A percentile compares a stretch with the other conserved stretches of the same genome.
phyloP scores from a whole-genome alignment of 2,888 invertebrate species.

The Lasius fuliginosus region DNA sequence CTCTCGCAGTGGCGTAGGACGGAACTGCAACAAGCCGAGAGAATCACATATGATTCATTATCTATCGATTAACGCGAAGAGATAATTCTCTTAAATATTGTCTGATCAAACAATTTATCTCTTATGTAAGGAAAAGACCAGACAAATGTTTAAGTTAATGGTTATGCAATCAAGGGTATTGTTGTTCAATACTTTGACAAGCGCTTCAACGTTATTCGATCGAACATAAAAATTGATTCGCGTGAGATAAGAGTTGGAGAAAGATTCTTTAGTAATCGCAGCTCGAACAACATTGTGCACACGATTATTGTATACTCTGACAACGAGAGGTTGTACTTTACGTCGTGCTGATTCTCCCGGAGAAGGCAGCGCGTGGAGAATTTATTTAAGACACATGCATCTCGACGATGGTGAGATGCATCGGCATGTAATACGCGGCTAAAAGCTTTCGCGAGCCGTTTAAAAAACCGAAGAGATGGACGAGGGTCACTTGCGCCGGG shows the following conservation, averaged over 20 bases:
- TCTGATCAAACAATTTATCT: not conserved
- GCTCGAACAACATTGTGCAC: not conserved
- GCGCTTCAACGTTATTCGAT: not conserved
- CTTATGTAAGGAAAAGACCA: not conserved
- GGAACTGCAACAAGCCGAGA: not conserved
- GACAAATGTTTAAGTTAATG: not conserved
- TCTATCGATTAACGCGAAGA: slow-evolving; percentile 24
- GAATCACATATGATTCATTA: not conserved
- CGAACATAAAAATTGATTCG: slow-evolving; percentile 17
- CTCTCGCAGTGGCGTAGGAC: slow-evolving; percentile 65
- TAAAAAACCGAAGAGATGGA: slow-evolving; percentile 7
- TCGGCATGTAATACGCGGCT: slow-evolving; percentile 14
- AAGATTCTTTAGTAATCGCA: not conserved
- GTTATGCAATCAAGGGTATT: not conserved
- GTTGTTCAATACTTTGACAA: not conserved
- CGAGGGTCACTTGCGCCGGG: slow-evolving; percentile 19
- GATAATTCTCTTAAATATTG: not conserved
- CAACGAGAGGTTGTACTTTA: slow-evolving; percentile 50
- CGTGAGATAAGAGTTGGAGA: not conserved
- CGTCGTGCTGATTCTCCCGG: slow-evolving; percentile 49
- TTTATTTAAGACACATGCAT: slow-evolving; percentile 46
- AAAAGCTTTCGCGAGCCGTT: slow-evolving; percentile 37
- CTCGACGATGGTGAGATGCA: not conserved
- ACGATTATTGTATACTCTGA: slow-evolving; percentile 49
- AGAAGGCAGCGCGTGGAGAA: slow-evolving; percentile 37